These are phyloP conservation scores for Linurgus olivaceus DNA, from an alignment of 2,797 vertebrate species.

Conservation along the genomic window DNA sequence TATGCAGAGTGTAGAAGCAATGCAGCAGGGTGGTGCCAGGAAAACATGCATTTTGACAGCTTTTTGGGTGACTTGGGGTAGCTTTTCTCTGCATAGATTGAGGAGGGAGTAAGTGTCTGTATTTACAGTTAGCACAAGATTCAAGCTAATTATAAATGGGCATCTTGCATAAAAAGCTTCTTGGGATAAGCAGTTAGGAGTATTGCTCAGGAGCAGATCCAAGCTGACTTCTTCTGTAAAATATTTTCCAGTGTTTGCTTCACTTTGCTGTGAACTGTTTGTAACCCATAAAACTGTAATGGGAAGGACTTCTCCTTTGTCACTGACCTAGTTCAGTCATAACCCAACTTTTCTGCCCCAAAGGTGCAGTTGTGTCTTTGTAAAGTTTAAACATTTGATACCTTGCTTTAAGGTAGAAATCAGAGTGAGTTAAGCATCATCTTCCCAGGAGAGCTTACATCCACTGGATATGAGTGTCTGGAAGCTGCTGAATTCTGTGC, in stretches of 20 bases:
- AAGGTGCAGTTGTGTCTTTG: not conserved
- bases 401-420: not conserved
- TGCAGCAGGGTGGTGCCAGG: not conserved
- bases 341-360: not conserved
- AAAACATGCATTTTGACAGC: not conserved
- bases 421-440: not conserved
- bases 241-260: not conserved
- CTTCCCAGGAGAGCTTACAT: not conserved
- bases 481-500: not conserved
- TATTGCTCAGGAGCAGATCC: not conserved
- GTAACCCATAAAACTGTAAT: not conserved
- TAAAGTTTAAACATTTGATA: not conserved
- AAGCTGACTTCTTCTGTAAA: not conserved
- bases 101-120: not conserved
- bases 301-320: not conserved
- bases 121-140: not conserved
- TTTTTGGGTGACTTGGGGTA: not conserved
- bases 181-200: not conserved
- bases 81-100: not conserved
- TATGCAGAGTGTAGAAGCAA: not conserved
- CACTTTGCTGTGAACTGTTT: not conserved
- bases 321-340: not conserved
- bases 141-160: not conserved
- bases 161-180: not conserved
- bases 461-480: not conserved